Evolutionary conservation across 2,797 vertebrate genomes (phyloP).

Genomic region (Varecia variegata): DNA sequence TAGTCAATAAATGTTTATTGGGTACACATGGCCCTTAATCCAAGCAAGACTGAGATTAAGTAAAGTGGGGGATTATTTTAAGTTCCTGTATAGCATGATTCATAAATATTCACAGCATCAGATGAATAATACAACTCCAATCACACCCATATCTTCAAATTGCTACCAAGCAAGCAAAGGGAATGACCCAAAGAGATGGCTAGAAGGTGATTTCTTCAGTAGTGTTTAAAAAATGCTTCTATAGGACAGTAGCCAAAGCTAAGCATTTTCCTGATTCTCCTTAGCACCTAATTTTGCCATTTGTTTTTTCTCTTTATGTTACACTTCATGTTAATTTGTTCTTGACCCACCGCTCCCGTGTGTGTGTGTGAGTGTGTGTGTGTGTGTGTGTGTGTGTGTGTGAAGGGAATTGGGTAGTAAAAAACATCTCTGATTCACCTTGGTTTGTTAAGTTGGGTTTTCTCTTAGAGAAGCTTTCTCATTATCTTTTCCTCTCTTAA

Average conservation of each 20-base stretch:
- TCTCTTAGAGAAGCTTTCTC: not conserved
- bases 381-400: not conserved
- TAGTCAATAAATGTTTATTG: not conserved
- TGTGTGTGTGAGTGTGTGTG: not conserved
- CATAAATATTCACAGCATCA: not conserved
- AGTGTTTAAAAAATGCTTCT: not conserved
- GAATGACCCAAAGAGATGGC: not conserved
- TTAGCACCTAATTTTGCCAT: not conserved
- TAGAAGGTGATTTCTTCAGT: not conserved
- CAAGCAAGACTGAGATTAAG: not conserved
- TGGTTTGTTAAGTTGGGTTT: not conserved
- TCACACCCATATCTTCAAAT: not conserved
- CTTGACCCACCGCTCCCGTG: too few species aligned
- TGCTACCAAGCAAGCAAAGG: not conserved
- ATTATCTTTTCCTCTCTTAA: not conserved
- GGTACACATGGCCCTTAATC: not conserved
- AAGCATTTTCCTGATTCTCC: not conserved
- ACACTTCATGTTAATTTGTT: not conserved
- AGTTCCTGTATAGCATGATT: not conserved
- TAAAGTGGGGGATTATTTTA: not conserved
- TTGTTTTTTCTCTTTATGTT: not conserved
- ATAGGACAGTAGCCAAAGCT: not conserved
- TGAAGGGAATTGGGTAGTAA: not conserved
- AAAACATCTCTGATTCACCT: not conserved
- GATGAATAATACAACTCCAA: not conserved